Base-by-base conservation (phyloP, 2,888 invertebrate species). In the Ernsta delagoae region DNA sequence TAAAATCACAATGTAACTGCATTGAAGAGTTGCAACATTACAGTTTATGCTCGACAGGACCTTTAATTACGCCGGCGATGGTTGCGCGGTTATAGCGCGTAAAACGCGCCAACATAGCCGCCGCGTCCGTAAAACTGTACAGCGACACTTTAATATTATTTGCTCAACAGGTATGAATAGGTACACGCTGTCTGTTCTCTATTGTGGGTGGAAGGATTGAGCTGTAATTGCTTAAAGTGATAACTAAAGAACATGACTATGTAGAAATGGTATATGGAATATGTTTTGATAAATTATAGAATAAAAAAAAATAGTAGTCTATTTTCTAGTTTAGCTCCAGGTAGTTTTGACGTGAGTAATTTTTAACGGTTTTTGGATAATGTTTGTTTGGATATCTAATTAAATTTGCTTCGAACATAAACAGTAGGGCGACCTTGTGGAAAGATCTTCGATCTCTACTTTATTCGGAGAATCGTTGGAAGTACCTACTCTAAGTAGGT, bases 61-160 rank as follows among this genome's bases (percentile, higher is more conserved):
- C 79, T 82, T 83, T 84, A 85, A 85, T 85, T 85, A 83, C 81
- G 74, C 71, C 75, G 76, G 71, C 74, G 71, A 75, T 77, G 77
- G 76, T 75, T 72, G 53, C 72, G 63, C 69, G 62, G 59, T 59
- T 59, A 59, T 59, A 72, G 79, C 75, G 76, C 81, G 78, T 84
- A 82, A 83, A 83, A 79, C 75, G 73, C 72, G 72, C 75, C 78
- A 75, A 77, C 75, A 78, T 70, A 73, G 76, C 76, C 72, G 73
- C 71, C 67, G 74, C 76, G 73, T 73, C 71, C 70, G 77, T 78
- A 76, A 79, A 80, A 77, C 75, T 60, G 5, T 12, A 34, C 65
- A 24, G 59, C 41, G n/a, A 76, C 78, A 74, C 78, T 87, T 87
- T 89, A 87, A 85, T 83, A 83, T 86, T 87, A 85, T 88, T 85